Percentiles rank a stretch among this genome's conserved stretches.
These are phyloP conservation scores for Heterochromis multidens DNA, from an alignment of 2,113 vertebrate species.

Conservation along the genomic window DNA sequence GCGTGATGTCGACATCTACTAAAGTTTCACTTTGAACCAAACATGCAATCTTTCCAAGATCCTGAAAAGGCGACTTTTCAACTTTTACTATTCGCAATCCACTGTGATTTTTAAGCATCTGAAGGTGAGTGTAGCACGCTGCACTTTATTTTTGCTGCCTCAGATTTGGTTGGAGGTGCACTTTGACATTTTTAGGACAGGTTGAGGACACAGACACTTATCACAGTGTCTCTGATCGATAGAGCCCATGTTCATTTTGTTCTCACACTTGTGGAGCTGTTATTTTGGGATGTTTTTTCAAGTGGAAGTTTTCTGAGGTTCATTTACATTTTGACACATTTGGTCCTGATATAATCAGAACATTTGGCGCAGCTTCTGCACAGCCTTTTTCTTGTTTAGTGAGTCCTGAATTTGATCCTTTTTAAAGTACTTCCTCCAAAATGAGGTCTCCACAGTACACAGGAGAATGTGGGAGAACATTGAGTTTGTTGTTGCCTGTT, in stretches of 20 bases:
- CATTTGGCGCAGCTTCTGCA: neutral
- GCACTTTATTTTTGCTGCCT: neutral
- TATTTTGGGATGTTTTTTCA: neutral
- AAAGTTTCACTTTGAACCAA: neutral
- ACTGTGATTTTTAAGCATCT: too few relatives aligned
- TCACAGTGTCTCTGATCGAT: neutral
- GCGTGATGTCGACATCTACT: neutral
- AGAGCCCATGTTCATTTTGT: neutral
- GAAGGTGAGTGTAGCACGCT: too few relatives aligned
- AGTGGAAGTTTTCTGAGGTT: neutral
- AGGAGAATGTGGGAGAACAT: neutral
- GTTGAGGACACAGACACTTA: too few relatives aligned
- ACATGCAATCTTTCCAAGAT: neutral
- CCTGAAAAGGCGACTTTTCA: neutral
- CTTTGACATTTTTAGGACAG: neutral
- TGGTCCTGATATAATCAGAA: neutral
- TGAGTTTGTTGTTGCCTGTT: neutral
- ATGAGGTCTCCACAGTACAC: neutral
- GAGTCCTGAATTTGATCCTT: neutral
- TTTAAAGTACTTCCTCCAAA: neutral
- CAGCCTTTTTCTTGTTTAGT: neutral
- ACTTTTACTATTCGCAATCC: neutral
- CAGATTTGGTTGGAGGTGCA: neutral
- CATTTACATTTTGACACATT: neutral
- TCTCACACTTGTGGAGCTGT: neutral